Conservation (phyloP, 2,113 vertebrate species). For the Ophthalmolycus amberensis region DNA sequence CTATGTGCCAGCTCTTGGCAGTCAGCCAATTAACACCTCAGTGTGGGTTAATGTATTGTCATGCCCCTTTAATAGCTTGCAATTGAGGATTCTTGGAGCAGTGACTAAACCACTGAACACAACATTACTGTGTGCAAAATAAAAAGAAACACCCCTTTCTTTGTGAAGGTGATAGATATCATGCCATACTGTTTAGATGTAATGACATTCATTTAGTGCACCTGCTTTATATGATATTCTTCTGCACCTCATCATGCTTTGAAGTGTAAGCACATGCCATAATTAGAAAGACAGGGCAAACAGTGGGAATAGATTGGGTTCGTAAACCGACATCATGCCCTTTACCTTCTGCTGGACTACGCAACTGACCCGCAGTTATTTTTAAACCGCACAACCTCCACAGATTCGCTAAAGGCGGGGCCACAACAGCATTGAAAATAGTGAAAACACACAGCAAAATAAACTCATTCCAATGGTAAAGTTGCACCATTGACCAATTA, state of each 20-base stretch:
- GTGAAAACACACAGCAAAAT: not conserved
- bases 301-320: not conserved
- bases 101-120: conserved; percentile 35
- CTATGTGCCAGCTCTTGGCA: conserved; percentile 40
- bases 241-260: not conserved
- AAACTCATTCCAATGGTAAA: not conserved
- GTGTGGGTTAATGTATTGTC: conserved; percentile 53
- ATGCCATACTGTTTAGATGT: not conserved
- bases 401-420: not conserved
- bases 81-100: conserved; percentile 35
- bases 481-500: not conserved
- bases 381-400: not conserved
- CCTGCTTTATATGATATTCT: not conserved
- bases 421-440: not conserved
- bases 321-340: not conserved
- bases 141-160: not conserved
- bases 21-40: conserved; percentile 41
- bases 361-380: not conserved
- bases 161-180: not conserved
- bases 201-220: not conserved
- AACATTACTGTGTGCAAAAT: conserved; percentile 5
- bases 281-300: not conserved
- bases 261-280: not conserved
- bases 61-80: conserved; percentile 22
- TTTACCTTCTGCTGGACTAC: not conserved